phyloP scores from a whole-genome alignment of 2,888 invertebrate species.

The Aradus depressus region DNA sequence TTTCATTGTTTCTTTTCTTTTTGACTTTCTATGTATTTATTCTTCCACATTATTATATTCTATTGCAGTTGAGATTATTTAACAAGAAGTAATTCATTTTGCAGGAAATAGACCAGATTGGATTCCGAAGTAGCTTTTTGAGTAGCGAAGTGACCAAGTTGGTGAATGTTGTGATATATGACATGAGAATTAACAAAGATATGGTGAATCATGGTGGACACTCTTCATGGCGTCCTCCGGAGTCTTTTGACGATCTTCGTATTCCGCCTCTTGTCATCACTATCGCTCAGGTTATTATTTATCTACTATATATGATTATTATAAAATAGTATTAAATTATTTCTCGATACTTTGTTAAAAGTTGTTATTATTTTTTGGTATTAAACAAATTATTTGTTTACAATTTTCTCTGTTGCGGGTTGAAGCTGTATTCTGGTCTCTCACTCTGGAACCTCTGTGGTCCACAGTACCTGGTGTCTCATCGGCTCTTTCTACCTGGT shows the following conservation, averaged over 20 bases:
- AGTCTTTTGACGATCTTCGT: constrained; percentile 42
- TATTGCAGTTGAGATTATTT: no score
- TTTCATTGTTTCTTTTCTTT: no score
- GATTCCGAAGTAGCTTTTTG: constrained; percentile 74
- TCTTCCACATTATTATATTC: no score
- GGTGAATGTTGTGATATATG: constrained; percentile 67
- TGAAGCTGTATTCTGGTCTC: no score
- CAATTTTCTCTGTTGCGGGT: neutral
- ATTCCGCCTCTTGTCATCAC: constrained; percentile 68
- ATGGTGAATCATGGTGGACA: constrained; percentile 35
- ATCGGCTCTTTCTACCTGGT: constrained; percentile 61
- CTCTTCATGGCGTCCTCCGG: constrained; percentile 27
- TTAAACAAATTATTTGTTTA: no score
- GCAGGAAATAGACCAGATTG: constrained; percentile 74
- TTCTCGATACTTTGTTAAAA: no score
- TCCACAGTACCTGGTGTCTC: constrained; percentile 55
- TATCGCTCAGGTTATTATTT: constrained; percentile 63
- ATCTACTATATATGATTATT: constrained; percentile 2
- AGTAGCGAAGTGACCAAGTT: constrained; percentile 80
- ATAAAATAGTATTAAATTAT: no score
- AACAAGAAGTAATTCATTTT: constrained; percentile 24
- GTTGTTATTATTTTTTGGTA: neutral
- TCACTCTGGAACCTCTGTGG: no score
- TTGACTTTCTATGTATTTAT: no score
- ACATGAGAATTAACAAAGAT: constrained; percentile 70